Conservation (phyloP, 1,140 invertebrate species). For the Drosophila santomea region DNA sequence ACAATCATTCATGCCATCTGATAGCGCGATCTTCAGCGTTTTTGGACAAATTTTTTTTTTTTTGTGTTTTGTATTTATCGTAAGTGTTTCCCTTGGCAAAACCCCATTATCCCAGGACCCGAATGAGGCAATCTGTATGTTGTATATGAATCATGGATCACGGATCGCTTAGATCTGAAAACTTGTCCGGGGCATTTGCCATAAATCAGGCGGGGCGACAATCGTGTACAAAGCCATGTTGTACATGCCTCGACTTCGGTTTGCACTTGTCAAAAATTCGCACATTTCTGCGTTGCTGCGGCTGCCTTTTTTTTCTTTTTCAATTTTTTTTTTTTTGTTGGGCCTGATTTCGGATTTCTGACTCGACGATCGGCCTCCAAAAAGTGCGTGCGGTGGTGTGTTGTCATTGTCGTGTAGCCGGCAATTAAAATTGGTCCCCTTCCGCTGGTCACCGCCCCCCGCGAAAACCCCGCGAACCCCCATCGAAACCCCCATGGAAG, state of each 20-base stretch:
- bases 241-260: constrained; percentile 56
- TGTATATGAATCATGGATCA: constrained; percentile 30
- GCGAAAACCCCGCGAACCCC: background rate
- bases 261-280: constrained; percentile 78
- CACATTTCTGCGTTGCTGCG: constrained; percentile 51
- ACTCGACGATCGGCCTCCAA: constrained; percentile 24
- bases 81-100: constrained; percentile 4
- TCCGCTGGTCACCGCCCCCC: constrained; percentile 6
- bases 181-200: constrained; percentile 36
- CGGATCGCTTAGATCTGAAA: constrained; percentile 23
- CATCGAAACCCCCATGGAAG: background rate
- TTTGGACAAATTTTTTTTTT: background rate
- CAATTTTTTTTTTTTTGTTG: background rate
- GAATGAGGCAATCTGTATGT: constrained; percentile 49
- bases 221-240: constrained; percentile 58
- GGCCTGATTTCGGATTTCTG: background rate
- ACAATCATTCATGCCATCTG: background rate
- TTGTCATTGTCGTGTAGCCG: constrained; percentile 68
- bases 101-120: constrained; percentile 5
- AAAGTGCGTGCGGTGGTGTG: constrained; percentile 38
- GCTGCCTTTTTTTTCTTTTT: constrained; percentile 16
- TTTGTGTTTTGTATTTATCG: background rate
- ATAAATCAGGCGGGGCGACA: constrained; percentile 41
- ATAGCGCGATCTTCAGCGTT: background rate
- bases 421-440: constrained; percentile 77